Evolutionary conservation across 2,113 vertebrate genomes (phyloP).

Genomic region (Cyanocitta stelleri): DNA sequence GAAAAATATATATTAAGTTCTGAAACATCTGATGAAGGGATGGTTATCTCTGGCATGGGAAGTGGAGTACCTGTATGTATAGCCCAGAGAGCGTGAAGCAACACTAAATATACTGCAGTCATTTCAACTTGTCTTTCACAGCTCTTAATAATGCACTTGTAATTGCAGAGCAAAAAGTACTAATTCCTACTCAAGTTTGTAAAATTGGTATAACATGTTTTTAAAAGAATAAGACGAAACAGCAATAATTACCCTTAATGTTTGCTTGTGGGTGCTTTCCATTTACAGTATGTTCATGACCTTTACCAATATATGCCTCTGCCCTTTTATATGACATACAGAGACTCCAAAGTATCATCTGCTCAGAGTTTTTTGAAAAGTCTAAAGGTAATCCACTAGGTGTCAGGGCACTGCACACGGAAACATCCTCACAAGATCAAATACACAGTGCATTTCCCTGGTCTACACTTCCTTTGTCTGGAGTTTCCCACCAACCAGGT

Average conservation of each 20-base stretch:
- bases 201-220: background rate
- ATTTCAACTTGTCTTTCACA: background rate
- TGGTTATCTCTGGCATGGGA: background rate
- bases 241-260: background rate
- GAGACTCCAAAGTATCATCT: background rate
- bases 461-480: background rate
- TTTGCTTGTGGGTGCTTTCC: background rate
- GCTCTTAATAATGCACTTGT: background rate
- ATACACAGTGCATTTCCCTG: background rate
- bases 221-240: background rate
- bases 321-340: background rate
- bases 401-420: slow-evolving; percentile 25
- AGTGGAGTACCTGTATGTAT: background rate
- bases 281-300: background rate
- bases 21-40: background rate
- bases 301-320: background rate
- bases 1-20: background rate
- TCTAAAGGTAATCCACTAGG: slow-evolving; percentile 7
- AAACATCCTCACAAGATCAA: background rate
- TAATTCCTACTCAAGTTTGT: background rate
- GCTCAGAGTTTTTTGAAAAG: background rate
- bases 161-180: background rate
- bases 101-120: background rate
- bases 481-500: background rate
- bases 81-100: background rate